phyloP scores from a whole-genome alignment of 2,797 vertebrate species.

The Pangasius krempfi region DNA sequence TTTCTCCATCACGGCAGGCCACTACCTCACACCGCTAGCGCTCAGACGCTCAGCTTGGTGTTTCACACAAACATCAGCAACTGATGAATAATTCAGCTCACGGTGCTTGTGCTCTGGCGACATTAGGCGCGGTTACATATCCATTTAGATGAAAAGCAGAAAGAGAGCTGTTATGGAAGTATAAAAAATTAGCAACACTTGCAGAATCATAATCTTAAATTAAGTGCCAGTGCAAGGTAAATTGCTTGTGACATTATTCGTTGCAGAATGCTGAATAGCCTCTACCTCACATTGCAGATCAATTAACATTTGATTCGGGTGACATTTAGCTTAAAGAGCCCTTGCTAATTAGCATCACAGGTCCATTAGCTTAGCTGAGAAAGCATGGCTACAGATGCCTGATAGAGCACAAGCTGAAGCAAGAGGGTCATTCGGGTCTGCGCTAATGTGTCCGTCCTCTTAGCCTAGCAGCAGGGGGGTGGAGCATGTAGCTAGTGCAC shows the following conservation, averaged over 20 bases:
- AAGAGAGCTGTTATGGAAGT: slow-evolving; percentile 5
- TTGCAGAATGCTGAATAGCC: neutral
- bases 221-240: neutral
- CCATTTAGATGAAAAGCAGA: slow-evolving; percentile 29
- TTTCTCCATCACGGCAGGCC: neutral
- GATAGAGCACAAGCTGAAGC: slow-evolving; percentile 9
- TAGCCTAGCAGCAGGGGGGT: slow-evolving; percentile 21
- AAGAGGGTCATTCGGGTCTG: slow-evolving; percentile 11
- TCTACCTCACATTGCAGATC: slow-evolving; percentile 10
- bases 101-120: slow-evolving; percentile 5
- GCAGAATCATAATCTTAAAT: slow-evolving; percentile 25
- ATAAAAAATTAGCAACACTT: slow-evolving; percentile 1
- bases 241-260: slow-evolving; percentile 1
- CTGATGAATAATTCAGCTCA: slow-evolving; percentile 39
- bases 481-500: slow-evolving; percentile 1
- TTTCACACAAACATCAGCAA: slow-evolving; percentile 20
- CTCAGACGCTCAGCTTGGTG: neutral
- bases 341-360: slow-evolving; percentile 38
- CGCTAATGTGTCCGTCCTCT: slow-evolving; percentile 33
- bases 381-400: neutral
- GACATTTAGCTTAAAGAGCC: slow-evolving; percentile 36
- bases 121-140: slow-evolving; percentile 1
- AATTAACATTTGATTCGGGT: slow-evolving; percentile 35
- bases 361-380: slow-evolving; percentile 20
- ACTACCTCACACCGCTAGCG: slow-evolving; percentile 1